Evolutionary conservation across 2,113 vertebrate species (phyloP), one percentile per base, ranked within the genome.

Genomic region (Fregetta grallaria): DNA sequence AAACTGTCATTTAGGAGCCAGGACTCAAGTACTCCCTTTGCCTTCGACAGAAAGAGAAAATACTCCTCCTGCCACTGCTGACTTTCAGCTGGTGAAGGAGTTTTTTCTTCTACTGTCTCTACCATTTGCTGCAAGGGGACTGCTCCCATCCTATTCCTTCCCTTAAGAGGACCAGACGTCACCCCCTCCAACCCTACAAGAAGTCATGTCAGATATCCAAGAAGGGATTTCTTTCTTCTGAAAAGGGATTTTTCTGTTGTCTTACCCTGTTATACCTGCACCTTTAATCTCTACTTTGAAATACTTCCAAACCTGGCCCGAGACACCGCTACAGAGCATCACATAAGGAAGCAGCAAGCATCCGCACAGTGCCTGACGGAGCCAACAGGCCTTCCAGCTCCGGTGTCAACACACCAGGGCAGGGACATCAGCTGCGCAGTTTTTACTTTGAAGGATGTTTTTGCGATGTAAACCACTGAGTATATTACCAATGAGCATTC

Each of bases 401-500:
- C 6, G 1, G 52, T 18, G 30, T 38, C 79, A 55, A 13, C 8
- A 4, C 53, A 83, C 67, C 58, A 59, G 49, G 85, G 47, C 44
- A 61, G 47, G 73, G 68, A 65, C 73, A 86, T 74, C 45, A 81
- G 68, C 67, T 63, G 56, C 13, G n/a, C 23, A 42, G 47, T 55
- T 88, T 86, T 86, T 9, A 67, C 63, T 96, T 65, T 81, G 47
- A 92, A 88, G 44, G 62, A 47, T 55, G 44, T 52, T 92, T 90
- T 27, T 5, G 72, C 58, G 56, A 67, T 61, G 68, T 29, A 86
- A 93, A 80, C 26, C 55, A 52, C 71, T 7, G 25, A 77, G 36
- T 52, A 14, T 22, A 56, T 83, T 88, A 88, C 67, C 52, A 59
- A 90, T 74, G 38, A 88, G 18, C 79, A 84, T 94, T 93, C 90